phyloP scores from a whole-genome alignment of 2,888 invertebrate genomes.

The Trachelus iudaicus region DNA sequence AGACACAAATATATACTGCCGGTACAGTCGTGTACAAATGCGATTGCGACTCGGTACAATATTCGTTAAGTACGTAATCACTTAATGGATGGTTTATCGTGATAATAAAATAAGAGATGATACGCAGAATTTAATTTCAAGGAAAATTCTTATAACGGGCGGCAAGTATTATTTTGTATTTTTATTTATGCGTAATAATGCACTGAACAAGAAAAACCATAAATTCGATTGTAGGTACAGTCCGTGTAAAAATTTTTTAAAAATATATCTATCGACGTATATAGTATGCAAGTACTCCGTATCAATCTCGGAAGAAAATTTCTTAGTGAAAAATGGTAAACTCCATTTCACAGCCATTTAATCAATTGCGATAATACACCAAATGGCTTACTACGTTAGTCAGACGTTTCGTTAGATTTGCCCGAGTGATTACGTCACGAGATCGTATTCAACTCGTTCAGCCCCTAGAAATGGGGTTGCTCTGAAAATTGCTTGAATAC shows the following conservation, averaged over 20 bases:
- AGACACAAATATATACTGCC: background rate
- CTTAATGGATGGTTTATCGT: background rate
- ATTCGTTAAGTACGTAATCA: background rate
- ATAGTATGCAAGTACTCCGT: background rate
- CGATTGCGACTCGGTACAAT: background rate
- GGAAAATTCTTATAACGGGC: background rate
- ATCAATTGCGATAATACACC: background rate
- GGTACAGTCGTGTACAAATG: background rate
- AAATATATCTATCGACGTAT: background rate
- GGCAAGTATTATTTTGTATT: background rate
- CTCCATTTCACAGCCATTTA: background rate
- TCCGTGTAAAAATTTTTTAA: background rate
- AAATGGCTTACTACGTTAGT: background rate
- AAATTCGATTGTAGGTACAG: background rate
- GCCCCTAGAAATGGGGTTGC: background rate
- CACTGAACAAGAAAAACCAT: background rate
- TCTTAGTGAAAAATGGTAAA: background rate
- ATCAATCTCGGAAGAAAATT: background rate
- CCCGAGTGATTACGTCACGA: background rate
- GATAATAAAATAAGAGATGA: background rate
- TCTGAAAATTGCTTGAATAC: background rate
- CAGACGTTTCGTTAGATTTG: background rate
- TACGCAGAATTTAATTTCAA: background rate
- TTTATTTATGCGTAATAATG: background rate
- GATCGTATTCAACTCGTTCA: background rate